phyloP scores from a whole-genome alignment of 2,113 vertebrate species.

The Enhydra lutris region DNA sequence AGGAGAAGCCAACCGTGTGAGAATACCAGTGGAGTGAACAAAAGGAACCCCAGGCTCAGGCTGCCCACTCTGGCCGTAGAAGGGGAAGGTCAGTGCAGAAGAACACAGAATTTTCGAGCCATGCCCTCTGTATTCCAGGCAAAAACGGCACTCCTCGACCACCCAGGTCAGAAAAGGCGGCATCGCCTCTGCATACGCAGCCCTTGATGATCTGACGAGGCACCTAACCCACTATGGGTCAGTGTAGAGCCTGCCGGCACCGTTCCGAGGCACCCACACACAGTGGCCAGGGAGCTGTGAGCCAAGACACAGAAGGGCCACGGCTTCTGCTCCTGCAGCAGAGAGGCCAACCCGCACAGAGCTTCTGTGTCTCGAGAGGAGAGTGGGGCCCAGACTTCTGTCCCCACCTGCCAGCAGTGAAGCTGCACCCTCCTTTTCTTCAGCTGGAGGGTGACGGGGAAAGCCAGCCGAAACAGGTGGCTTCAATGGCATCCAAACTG shows the following conservation, averaged over 20 bases:
- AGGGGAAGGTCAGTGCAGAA: neutral
- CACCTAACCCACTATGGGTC: rapidly evolving
- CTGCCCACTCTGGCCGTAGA: neutral
- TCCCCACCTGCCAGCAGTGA: too few relatives aligned
- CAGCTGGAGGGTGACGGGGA: rapidly evolving
- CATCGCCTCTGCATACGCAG: too few relatives aligned
- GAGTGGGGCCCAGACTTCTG: neutral
- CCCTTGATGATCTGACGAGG: neutral
- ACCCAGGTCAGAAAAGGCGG: neutral
- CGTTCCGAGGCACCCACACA: neutral
- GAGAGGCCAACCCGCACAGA: rapidly evolving
- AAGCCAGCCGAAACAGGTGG: neutral
- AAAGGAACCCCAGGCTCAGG: too few relatives aligned
- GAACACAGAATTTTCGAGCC: neutral
- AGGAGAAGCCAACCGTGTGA: neutral
- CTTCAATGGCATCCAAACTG: too few relatives aligned
- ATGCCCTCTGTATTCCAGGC: too few relatives aligned
- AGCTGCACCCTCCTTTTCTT: rapidly evolving
- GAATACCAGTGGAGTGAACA: rapidly evolving
- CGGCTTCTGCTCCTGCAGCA: rapidly evolving
- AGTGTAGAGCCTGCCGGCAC: rapidly evolving
- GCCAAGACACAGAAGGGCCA: neutral
- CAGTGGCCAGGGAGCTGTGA: rapidly evolving
- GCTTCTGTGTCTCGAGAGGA: rapidly evolving
- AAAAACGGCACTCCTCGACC: too few relatives aligned